These are phyloP conservation scores for Callipepla squamata DNA, from an alignment of 2,113 vertebrate species.

Conservation along the genomic window DNA sequence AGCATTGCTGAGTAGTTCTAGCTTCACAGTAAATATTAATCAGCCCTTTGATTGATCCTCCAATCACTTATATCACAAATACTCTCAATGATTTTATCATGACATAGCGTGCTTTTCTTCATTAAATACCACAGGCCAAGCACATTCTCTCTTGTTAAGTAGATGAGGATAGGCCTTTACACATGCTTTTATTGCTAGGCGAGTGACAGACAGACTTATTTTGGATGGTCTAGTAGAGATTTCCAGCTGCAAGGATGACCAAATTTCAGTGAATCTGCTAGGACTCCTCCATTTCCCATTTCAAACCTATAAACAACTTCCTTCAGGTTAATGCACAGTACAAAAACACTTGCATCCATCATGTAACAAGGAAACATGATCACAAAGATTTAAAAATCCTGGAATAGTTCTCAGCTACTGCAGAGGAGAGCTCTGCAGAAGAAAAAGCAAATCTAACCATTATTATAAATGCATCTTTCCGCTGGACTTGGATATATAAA, in stretches of 20 bases:
- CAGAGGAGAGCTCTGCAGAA: neutral
- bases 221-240: neutral
- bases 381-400: neutral
- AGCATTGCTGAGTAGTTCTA: neutral
- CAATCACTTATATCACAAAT: neutral
- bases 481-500: neutral
- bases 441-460: neutral
- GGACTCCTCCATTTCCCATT: neutral
- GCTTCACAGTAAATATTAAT: neutral
- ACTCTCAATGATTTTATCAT: neutral
- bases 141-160: neutral
- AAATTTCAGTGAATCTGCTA: neutral
- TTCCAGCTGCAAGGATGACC: neutral
- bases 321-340: neutral
- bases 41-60: neutral
- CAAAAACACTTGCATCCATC: neutral
- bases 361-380: neutral
- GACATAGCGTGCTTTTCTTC: neutral
- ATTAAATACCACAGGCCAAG: neutral
- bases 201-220: neutral
- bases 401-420: neutral
- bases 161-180: neutral
- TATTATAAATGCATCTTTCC: neutral
- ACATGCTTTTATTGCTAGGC: neutral
- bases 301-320: neutral